These are phyloP conservation scores for Apolygus lucorum DNA, from an alignment of 1,140 invertebrate species.

Conservation along the genomic window DNA sequence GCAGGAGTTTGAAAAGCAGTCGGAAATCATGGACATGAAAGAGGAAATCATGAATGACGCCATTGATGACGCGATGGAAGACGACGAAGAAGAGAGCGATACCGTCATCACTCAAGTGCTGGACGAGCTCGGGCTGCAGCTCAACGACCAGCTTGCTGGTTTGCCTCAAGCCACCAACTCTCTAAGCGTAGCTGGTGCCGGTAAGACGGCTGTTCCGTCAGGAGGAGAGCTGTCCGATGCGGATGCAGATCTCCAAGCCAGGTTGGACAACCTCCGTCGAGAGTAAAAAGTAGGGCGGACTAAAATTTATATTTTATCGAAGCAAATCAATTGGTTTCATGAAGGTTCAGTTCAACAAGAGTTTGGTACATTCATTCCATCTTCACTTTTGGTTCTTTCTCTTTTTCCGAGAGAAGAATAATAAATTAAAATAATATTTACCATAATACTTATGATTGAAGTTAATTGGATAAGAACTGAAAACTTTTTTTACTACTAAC, in stretches of 20 bases:
- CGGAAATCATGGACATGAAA: constrained; percentile 99
- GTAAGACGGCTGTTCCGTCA: constrained; percentile 45
- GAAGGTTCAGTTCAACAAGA: too few species aligned
- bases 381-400: too few species aligned
- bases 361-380: too few species aligned
- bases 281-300: too few species aligned
- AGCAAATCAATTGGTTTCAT: too few species aligned
- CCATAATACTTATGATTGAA: too few species aligned
- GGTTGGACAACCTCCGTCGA: constrained; percentile 84
- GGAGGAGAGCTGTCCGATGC: constrained; percentile 61
- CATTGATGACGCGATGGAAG: constrained; percentile 98
- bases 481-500: too few species aligned
- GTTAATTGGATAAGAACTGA: too few species aligned
- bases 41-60: constrained; percentile 99
- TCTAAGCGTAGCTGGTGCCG: constrained; percentile 43
- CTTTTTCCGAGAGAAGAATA: too few species aligned
- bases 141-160: constrained; percentile 79
- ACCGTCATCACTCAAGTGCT: constrained; percentile 87
- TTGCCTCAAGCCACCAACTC: constrained; percentile 65
- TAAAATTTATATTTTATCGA: too few species aligned
- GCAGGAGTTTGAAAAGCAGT: constrained; percentile 98
- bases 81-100: constrained; percentile 96
- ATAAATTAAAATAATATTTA: too few species aligned
- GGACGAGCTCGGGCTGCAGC: constrained; percentile 92
- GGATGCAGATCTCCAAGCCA: constrained; percentile 89